Percentiles rank a stretch among this genome's conserved stretches.
These are phyloP conservation scores for Contarinia nasturtii DNA, from an alignment of 1,140 invertebrate species.

Conservation along the genomic window DNA sequence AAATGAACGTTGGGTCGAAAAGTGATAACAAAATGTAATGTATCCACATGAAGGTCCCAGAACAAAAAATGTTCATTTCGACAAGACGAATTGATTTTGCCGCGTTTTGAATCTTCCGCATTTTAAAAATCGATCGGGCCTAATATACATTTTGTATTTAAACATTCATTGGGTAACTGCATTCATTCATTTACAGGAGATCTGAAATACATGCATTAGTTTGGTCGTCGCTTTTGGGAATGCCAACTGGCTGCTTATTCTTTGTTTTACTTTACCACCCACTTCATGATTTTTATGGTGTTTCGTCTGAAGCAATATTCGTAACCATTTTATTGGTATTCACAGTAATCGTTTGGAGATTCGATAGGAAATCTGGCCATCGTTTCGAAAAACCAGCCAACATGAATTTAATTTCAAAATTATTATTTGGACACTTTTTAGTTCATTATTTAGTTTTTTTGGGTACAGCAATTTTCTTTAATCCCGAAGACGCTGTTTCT, in stretches of 20 bases:
- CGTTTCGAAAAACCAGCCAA: slow-evolving; percentile 9
- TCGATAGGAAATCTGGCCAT: slow-evolving; percentile 27
- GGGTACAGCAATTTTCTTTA: slow-evolving; percentile 32
- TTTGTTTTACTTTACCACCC: slow-evolving; percentile 57
- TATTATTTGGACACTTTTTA: slow-evolving; percentile 26
- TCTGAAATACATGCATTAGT: slow-evolving; percentile 33
- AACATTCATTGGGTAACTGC: too few species aligned
- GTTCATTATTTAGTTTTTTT: slow-evolving; percentile 31
- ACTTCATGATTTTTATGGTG: slow-evolving; percentile 41
- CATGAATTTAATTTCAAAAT: slow-evolving; percentile 22
- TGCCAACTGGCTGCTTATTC: slow-evolving; percentile 46
- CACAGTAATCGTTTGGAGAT: slow-evolving; percentile 32
- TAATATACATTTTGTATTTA: too few species aligned
- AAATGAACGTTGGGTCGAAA: too few species aligned
- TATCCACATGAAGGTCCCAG: too few species aligned
- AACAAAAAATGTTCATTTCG: too few species aligned
- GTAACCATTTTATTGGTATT: slow-evolving; percentile 41
- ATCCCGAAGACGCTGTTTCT: slow-evolving; percentile 46
- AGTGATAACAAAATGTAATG: too few species aligned
- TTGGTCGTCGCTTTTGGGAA: slow-evolving; percentile 38
- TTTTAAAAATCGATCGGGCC: too few species aligned
- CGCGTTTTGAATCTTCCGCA: too few species aligned
- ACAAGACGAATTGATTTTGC: too few species aligned
- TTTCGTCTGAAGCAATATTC: slow-evolving; percentile 53
- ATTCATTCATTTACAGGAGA: background rate